Base-by-base conservation (phyloP, 53 echinoderm and acorn worm species). In the Zoroaster sp. region DNA sequence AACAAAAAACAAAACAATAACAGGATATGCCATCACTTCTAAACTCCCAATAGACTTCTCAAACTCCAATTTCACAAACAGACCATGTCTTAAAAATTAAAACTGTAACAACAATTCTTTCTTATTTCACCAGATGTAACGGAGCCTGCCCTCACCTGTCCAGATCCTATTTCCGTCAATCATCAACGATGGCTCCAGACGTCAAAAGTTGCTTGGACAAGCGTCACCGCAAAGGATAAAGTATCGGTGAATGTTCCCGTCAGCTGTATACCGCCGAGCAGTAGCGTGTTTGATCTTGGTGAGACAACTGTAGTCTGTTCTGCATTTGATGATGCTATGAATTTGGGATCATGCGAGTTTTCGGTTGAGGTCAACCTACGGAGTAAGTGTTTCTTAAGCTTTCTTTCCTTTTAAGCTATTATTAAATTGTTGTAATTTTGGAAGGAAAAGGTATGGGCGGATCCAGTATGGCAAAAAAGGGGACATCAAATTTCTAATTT, bases 311-410 rank as follows among this genome's bases (percentile, higher is more conserved):
- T 83, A 18, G 83, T 83, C 0, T 83, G 83, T 44, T 66, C 69
- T 9, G 83, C 83, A 43, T 68, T 67, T 3, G 83, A 83, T 33
- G 40, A 83, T 66, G 83, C 83, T 12, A 67, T 66, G 83, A 83
- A 83, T 65, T 6, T 83, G 43, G 83, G 46, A 15, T 83, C 2
- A 9, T 83, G 83, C 45, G 43, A 41, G 23, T 83, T 83, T 18
- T 18, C 28, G 10, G 83, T 68, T 31, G 66, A 28, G 44, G 46
- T 83, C 1, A 66, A 68, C 31, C 28, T 18, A 6, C 33, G 83
- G 15, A 39, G 79, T 79, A 59, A 75, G 76, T 40, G 21, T 13
- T 15, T 46, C 44, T 75, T 6, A 1, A 3, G 1, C 9, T 6
- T 20, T 4, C n/a, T 4, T 55, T 23, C 8, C 8, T 23, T 23